Evolutionary conservation across 2,888 invertebrate genomes (phyloP), one percentile per base, ranked within the genome.

Genomic region (Campoplex nolae): DNA sequence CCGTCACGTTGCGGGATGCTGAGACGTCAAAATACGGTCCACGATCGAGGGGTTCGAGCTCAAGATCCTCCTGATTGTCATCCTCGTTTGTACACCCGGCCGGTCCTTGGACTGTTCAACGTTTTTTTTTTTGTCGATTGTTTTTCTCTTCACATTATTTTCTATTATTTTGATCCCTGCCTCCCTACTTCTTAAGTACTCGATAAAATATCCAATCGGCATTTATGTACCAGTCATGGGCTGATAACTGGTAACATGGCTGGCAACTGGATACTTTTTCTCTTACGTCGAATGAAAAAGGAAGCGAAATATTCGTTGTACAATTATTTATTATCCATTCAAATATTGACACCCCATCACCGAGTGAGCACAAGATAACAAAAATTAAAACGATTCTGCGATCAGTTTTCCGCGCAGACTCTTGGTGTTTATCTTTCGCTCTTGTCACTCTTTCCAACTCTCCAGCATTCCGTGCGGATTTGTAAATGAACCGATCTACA

Each of bases 1-100:
- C 97, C 28, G 97, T 97, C 85, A 97, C 97, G 92, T 97, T 97
- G 90, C 96, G 96, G 54, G 97, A 97, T 86, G 96, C 97, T 0
- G 96, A 95, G 81, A 96, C 95, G 91, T 97, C 97, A 93, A 97
- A 97, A 92, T 96, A 96, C 0, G 97, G 97, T 16, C 97, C 97
- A 70, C 97, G 95, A 89, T 93, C 92, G 75, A 93, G 92, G 23
- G 95, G 95, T 86, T 95, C 95, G 76, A 95, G 89, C 62, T 95
- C 94, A 86, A 92, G 92, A 80, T 95, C 95, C 88, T 93, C 93
- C 87, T 93, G 93, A 88, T 92, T 92, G 85, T 92, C 93, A 88
- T 92, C 93, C 85, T 94, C 94, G 84, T 93, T 92, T 79, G 92
- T 91, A 85, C 94, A 94, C 85, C 92, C 89, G 83, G 91, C 93